A percentile compares a stretch with the other conserved stretches of the same genome.
phyloP scores from a whole-genome alignment of 2,797 vertebrate genomes.

The Pseudotriccus pelzelni region DNA sequence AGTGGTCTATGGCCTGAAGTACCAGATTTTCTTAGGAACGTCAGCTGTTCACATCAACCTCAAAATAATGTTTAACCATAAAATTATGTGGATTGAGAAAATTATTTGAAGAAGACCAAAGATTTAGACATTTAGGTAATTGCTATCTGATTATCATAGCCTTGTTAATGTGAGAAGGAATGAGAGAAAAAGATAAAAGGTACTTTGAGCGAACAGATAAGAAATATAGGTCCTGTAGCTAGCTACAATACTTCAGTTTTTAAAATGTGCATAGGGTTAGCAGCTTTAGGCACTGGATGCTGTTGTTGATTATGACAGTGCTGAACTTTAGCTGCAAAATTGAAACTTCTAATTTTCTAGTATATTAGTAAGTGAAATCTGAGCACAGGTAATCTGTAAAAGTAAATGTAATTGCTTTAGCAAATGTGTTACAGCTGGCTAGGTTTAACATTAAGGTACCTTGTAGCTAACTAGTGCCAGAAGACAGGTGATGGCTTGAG shows the following conservation, averaged over 20 bases:
- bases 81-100: background rate
- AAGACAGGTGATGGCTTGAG: slow-evolving; percentile 4
- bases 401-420: slow-evolving; percentile 60
- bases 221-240: background rate
- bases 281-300: slow-evolving; percentile 1
- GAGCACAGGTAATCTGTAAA: slow-evolving; percentile 46
- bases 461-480: background rate
- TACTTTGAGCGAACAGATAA: background rate
- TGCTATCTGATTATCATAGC: background rate
- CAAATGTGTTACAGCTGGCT: slow-evolving; percentile 56
- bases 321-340: slow-evolving; percentile 24
- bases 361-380: slow-evolving; percentile 47
- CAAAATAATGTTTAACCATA: background rate
- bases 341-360: slow-evolving; percentile 42
- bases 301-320: slow-evolving; percentile 46
- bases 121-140: background rate
- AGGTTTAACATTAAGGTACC: slow-evolving; percentile 28
- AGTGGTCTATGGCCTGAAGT: background rate
- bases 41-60: background rate
- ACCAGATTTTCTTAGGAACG: background rate
- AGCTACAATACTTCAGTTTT: background rate
- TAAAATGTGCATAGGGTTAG: background rate
- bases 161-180: background rate
- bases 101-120: background rate
- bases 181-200: background rate